Evolutionary conservation across 35 echinoderm and acorn worm species (phyloP).

Genomic region (Apostichopus parvimensis): DNA sequence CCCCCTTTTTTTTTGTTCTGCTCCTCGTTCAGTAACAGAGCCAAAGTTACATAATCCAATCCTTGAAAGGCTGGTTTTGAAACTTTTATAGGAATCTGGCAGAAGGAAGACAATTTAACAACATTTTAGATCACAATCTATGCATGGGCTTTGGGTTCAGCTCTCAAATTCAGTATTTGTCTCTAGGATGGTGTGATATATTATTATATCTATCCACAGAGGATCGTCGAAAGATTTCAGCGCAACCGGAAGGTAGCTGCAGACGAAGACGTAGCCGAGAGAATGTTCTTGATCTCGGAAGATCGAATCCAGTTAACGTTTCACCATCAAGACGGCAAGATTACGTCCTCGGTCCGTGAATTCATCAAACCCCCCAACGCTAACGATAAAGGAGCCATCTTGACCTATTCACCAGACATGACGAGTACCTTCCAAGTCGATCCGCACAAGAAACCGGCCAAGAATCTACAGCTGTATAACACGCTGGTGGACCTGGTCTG

Average conservation of each 20-base stretch:
- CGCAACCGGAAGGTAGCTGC: conserved; percentile 70
- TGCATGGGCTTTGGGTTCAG: neutral
- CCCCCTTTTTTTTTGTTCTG: too few relatives aligned
- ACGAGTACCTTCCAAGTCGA: conserved; percentile 97
- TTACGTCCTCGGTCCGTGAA: conserved; percentile 86
- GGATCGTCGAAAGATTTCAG: conserved; percentile 90
- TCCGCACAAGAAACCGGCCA: conserved; percentile 69
- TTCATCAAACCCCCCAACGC: conserved; percentile 98
- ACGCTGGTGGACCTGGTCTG: conserved; percentile 79
- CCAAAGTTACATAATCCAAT: too few relatives aligned
- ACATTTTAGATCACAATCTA: too few relatives aligned
- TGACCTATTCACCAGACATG: conserved; percentile 83
- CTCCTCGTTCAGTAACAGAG: too few relatives aligned
- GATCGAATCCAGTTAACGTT: conserved; percentile 96
- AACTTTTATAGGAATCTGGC: neutral
- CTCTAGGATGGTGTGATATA: neutral
- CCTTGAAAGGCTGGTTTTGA: too few relatives aligned
- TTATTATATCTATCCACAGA: conserved; percentile 56
- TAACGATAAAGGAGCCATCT: conserved; percentile 92
- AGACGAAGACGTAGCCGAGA: conserved; percentile 88
- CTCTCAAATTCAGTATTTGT: neutral
- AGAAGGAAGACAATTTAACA: too few relatives aligned
- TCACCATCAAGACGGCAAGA: conserved; percentile 94
- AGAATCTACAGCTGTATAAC: conserved; percentile 88
- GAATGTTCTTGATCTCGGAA: conserved; percentile 84